Base-by-base conservation (phyloP, 2,113 vertebrate genomes). In the Aleadryas rufinucha region DNA sequence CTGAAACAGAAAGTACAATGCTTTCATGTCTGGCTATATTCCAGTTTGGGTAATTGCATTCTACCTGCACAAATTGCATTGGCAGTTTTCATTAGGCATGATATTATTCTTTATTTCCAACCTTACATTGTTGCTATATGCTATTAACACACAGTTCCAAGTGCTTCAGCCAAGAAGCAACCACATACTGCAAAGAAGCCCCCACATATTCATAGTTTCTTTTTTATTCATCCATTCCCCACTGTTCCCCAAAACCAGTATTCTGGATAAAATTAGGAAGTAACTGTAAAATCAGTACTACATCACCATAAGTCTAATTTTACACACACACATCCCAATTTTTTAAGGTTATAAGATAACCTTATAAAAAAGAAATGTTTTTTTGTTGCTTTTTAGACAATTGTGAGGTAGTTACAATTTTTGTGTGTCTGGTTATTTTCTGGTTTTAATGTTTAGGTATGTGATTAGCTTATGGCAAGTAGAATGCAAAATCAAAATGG, bases 61-160 rank as follows among this genome's bases (percentile, higher is more conserved):
- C 56, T 64, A 88, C 71, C 64, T 89, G 76, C 71, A 71, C 54
- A 90, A 97, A 97, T 31, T 95, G 60, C 60, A 72, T 75, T 74
- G 72, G 56, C 86, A 77, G 52, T 77, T 93, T 95, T 90, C 85
- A 92, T 93, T 90, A 96, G 41, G 57, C 45, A 50, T 26, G 26
- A 70, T 80, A 74, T 83, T 90, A 75, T 41, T 94, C 82, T 94
- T 94, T 72, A 90, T 85, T 93, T 88, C 45, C 54, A 90, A 21
- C 26, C 37, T 76, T 69, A 82, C 27, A 21, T 13, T 61, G 50
- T 71, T 89, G 53, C 57, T 84, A 27, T 65, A 56, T 0, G 3
- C 53, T 72, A 53, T 90, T 80, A 94, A 70, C 57, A 83, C 18
- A 60, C 5, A 56, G 41, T 69, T 60, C 54, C 54, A 59, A 59